phyloP scores from a whole-genome alignment of 2,113 vertebrate species.

The Cebidichthys violaceus region DNA sequence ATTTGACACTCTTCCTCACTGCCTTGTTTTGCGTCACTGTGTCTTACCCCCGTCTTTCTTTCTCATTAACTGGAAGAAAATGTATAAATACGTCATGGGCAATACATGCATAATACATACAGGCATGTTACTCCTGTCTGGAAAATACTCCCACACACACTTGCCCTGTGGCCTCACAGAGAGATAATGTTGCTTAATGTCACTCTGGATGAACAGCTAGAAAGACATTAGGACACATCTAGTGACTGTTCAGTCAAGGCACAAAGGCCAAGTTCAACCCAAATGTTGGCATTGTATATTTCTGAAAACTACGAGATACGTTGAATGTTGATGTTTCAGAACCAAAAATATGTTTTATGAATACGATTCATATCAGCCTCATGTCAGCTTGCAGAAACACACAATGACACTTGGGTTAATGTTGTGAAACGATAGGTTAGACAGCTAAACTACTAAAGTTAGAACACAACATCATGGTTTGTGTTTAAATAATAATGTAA shows the following conservation, averaged over 20 bases:
- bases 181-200: background rate
- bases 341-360: background rate
- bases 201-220: background rate
- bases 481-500: no score
- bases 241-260: background rate
- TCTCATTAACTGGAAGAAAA: background rate
- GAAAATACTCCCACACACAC: background rate
- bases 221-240: background rate
- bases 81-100: background rate
- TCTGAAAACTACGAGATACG: background rate
- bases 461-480: no score
- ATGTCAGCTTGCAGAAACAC: background rate
- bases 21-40: background rate
- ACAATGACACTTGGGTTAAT: background rate
- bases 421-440: no score
- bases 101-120: conserved; percentile 4
- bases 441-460: no score
- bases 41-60: background rate
- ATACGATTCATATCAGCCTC: background rate
- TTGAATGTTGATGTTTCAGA: background rate
- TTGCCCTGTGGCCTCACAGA: background rate
- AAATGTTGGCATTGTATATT: background rate
- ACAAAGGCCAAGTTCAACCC: background rate
- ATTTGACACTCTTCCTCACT: background rate
- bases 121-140: background rate